Conservation (phyloP, 2,113 vertebrate genomes). For the Scytalopus superciliaris region DNA sequence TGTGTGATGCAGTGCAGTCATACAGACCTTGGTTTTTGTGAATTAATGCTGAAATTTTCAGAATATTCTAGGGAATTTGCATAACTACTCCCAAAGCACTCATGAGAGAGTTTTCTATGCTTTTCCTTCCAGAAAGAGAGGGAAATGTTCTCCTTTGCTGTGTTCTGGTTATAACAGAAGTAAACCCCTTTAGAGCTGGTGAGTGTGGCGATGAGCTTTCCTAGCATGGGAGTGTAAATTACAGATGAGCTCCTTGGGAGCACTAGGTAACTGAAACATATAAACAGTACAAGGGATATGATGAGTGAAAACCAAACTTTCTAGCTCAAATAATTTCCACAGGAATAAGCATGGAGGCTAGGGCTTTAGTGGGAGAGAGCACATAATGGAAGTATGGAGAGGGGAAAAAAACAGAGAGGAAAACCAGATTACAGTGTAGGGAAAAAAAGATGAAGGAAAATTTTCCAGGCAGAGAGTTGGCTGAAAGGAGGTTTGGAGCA, state of each 20-base stretch:
- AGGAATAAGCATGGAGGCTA: not conserved
- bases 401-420: not conserved
- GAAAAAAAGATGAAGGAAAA: not conserved
- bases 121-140: not conserved
- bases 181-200: not conserved
- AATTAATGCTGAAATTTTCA: not conserved
- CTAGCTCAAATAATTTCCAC: not conserved
- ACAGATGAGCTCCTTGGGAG: not conserved
- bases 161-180: not conserved
- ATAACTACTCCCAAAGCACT: not conserved
- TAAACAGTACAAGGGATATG: not conserved
- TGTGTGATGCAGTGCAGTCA: not conserved
- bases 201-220: not conserved
- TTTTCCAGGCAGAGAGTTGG: conserved; percentile 23
- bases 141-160: not conserved
- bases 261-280: not conserved
- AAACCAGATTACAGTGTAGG: not conserved
- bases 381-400: not conserved
- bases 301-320: not conserved
- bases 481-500: conserved; percentile 20
- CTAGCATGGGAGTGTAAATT: not conserved
- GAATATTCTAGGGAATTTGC: not conserved
- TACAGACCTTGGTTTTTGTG: not conserved
- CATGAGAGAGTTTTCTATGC: not conserved
- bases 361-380: not conserved